Evolutionary conservation across 2,797 vertebrate genomes (phyloP).

Genomic region (Crenichthys baileyi): DNA sequence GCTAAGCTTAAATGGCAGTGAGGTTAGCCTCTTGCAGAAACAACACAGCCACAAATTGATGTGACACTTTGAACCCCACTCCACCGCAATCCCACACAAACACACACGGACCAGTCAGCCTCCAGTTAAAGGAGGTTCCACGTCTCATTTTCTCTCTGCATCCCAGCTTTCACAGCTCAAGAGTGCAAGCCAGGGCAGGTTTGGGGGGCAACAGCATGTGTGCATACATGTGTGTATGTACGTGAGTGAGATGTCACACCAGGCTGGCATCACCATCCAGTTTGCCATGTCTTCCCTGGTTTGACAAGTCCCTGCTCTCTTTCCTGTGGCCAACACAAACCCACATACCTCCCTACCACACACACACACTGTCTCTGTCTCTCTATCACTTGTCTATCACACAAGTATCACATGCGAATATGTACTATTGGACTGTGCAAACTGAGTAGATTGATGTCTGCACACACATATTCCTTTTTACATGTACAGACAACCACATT

Average conservation of each 20-base stretch:
- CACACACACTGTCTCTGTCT: conserved; percentile 22
- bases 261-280: conserved; percentile 74
- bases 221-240: conserved; percentile 53
- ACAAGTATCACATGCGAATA: conserved; percentile 49
- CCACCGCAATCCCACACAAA: conserved; percentile 30
- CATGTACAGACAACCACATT: conserved; percentile 17
- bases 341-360: conserved; percentile 25
- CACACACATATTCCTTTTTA: conserved; percentile 1
- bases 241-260: conserved; percentile 75
- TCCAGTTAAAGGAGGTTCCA: conserved; percentile 68
- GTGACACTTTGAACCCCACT: conserved; percentile 76
- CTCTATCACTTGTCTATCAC: conserved; percentile 38
- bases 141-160: conserved; percentile 67
- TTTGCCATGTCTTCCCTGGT: conserved; percentile 74
- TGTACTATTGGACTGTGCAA: conserved; percentile 28
- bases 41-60: conserved; percentile 75
- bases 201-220: conserved; percentile 45
- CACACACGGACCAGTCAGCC: conserved; percentile 57
- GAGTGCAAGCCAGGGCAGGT: conserved; percentile 54
- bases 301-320: conserved; percentile 77
- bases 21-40: conserved; percentile 82
- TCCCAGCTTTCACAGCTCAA: conserved; percentile 77
- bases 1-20: conserved; percentile 77
- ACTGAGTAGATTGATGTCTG: conserved; percentile 11
- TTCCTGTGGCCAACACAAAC: conserved; percentile 62